Percentiles rank a stretch among this genome's conserved stretches.
These are phyloP conservation scores for Harpagifer antarcticus DNA, from an alignment of 2,797 vertebrate genomes.

Conservation along the genomic window DNA sequence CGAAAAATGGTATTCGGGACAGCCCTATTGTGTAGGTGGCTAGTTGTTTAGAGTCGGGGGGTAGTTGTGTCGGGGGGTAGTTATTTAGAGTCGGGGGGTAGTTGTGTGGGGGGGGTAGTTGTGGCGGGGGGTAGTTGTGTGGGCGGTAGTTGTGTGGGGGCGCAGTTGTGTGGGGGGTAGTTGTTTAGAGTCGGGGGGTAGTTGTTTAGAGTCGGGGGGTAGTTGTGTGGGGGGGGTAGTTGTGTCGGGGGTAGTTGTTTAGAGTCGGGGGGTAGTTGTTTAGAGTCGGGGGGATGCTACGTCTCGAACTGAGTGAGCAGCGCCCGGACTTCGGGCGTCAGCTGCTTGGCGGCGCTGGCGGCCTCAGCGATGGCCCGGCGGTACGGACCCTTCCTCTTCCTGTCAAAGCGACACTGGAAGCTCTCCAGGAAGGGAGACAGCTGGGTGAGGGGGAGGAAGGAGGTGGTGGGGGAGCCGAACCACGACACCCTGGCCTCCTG, in stretches of 20 bases:
- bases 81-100: too few relatives aligned
- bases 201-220: too few relatives aligned
- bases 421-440: conserved; percentile 97
- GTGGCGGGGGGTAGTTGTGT: too few relatives aligned
- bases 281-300: conserved; percentile 77
- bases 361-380: conserved; percentile 98
- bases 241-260: background rate
- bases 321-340: conserved; percentile 96
- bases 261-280: background rate
- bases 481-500: conserved; percentile 97
- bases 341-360: conserved; percentile 96
- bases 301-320: conserved; percentile 98
- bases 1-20: too few relatives aligned
- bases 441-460: conserved; percentile 94
- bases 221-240: too few relatives aligned
- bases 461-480: conserved; percentile 98
- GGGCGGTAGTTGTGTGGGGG: too few relatives aligned
- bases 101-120: too few relatives aligned
- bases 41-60: too few relatives aligned
- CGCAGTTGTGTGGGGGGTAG: too few relatives aligned
- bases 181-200: too few relatives aligned
- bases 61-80: too few relatives aligned
- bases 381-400: conserved; percentile 98
- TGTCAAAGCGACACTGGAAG: conserved; percentile 97
- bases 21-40: too few relatives aligned